phyloP scores from a whole-genome alignment of 2,888 invertebrate genomes.

The Epsilonema sp. region DNA sequence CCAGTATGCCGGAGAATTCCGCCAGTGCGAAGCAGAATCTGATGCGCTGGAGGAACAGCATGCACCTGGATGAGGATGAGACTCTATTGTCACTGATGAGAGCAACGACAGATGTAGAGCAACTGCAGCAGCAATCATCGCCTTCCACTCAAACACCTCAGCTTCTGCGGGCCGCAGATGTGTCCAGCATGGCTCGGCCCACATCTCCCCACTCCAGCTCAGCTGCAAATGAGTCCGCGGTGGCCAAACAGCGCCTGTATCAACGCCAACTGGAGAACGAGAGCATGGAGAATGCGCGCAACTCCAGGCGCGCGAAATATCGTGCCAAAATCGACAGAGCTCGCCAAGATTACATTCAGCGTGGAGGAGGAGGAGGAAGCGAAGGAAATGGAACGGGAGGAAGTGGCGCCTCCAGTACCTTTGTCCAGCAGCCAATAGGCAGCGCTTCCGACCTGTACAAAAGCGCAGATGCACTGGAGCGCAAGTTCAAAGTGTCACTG shows the following conservation, averaged over 20 bases:
- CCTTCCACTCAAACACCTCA: too few species aligned
- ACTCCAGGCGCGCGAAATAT: background rate
- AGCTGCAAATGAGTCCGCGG: too few species aligned
- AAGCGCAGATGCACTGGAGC: constrained; percentile 7
- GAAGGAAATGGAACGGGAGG: background rate
- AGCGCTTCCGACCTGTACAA: constrained; percentile 9
- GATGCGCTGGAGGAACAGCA: constrained; percentile 9
- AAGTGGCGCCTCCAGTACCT: background rate
- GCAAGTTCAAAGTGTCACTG: constrained; percentile 9
- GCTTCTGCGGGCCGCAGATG: background rate
- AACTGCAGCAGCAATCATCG: too few species aligned
- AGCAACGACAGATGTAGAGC: too few species aligned
- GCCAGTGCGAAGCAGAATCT: constrained; percentile 5
- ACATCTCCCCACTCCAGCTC: too few species aligned
- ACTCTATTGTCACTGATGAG: too few species aligned
- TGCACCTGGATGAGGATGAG: constrained; percentile 5
- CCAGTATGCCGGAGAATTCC: constrained; percentile 6
- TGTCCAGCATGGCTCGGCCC: background rate
- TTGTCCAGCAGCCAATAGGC: constrained; percentile 2
- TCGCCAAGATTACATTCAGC: background rate
- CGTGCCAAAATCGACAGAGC: constrained; percentile 2
- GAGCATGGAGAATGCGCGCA: background rate
- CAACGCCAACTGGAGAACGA: background rate
- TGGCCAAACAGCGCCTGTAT: background rate
- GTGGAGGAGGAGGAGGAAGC: background rate